Conservation (phyloP, 2,888 invertebrate genomes). For the Subacronicta megacephala region DNA sequence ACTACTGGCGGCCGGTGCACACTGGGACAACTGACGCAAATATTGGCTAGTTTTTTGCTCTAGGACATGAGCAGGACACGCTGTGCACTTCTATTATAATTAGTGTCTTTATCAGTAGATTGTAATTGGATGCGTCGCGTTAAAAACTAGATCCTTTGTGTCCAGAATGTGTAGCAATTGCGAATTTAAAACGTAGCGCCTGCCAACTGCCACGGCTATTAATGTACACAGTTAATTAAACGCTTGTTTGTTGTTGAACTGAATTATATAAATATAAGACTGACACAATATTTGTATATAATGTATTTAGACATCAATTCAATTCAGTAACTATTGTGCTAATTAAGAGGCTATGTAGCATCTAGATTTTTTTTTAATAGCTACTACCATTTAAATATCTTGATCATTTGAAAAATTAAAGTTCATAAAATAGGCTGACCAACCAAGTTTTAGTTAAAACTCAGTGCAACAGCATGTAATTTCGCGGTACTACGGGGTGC, state of each 20-base stretch:
- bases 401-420: slow-evolving; percentile 16
- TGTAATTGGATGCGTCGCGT: slow-evolving; percentile 74
- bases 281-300: not conserved
- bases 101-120: slow-evolving; percentile 80
- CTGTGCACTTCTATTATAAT: slow-evolving; percentile 78
- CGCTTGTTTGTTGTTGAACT: slow-evolving; percentile 24
- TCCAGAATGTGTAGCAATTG: slow-evolving; percentile 52
- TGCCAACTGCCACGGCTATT: slow-evolving; percentile 42
- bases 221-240: slow-evolving; percentile 38
- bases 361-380: slow-evolving; percentile 9
- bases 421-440: slow-evolving; percentile 16
- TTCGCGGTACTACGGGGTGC: slow-evolving; percentile 16
- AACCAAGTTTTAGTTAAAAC: slow-evolving; percentile 18
- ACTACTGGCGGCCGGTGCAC: slow-evolving; percentile 77
- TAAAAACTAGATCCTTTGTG: slow-evolving; percentile 70
- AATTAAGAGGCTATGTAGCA: slow-evolving; percentile 6
- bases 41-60: slow-evolving; percentile 75
- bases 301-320: slow-evolving; percentile 7
- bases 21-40: slow-evolving; percentile 73
- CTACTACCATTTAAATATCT: not conserved
- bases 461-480: slow-evolving; percentile 12
- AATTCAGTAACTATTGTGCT: slow-evolving; percentile 15
- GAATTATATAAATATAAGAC: slow-evolving; percentile 32
- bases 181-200: slow-evolving; percentile 38
- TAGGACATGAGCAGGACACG: slow-evolving; percentile 64